Base-by-base conservation (phyloP, 2,888 invertebrate genomes). In the Apamea epomidion region DNA sequence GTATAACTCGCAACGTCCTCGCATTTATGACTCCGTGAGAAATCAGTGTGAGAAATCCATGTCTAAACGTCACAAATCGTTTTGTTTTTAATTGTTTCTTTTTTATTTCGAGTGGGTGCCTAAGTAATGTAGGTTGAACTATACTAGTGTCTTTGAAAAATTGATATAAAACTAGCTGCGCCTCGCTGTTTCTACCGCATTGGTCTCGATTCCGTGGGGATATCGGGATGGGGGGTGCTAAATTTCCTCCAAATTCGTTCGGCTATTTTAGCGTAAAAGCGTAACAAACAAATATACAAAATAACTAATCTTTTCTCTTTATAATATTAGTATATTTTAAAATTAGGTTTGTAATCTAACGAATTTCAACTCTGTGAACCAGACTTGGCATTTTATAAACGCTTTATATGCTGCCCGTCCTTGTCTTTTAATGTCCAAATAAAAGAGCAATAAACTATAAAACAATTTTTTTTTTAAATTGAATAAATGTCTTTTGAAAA, bases 21-120 rank as follows among this genome's bases (percentile, higher is more conserved):
- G 45, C 21, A 69, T 69, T 48, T 67, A 14, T 73, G 64, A 80
- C 80, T 68, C 62, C 82, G 85, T 82, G 85, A 64, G 82, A 82
- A 73, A 68, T 32, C 21, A 68, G 25, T 80, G 80, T 82, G 82
- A 79, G 82, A 84, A 84, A 21, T 71, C 29, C 29, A 60, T 51
- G 21, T 83, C 42, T 25, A 18, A 60, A 78, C 42, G 25, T 54
- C 72, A 72, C 71, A 64, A 81, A 64, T 77, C 21, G 21, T 60
- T 74, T 80, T 62, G 45, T 18, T 37, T 67, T 62, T 60, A 42
- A 48, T 77, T 71, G 45, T 71, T 60, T 14, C 29, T 32, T 62
- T 71, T 65, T 54, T 48, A 69, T 29, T 58, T 25, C 58, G 16
- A 51, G 12, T 48, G 25, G 42, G 21, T 48, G 32, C 18, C 16